Evolutionary conservation across 1,140 invertebrate genomes (phyloP).

Genomic region (Maniola jurtina): DNA sequence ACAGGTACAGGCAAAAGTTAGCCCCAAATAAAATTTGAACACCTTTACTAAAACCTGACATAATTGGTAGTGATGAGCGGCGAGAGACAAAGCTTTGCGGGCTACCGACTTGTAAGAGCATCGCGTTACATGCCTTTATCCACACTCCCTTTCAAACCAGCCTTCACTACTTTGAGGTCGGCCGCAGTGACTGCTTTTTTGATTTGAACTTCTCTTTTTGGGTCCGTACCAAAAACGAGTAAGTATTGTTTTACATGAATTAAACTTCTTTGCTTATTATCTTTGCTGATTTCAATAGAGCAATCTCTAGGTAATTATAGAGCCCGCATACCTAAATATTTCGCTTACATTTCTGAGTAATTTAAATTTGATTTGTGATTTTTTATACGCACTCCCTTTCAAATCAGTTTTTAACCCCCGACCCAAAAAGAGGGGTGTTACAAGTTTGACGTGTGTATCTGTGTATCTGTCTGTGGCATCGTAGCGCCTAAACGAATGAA

Average conservation of each 20-base stretch:
- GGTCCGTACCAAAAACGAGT: background rate
- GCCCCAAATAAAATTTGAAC: constrained; percentile 15
- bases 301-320: background rate
- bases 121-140: constrained; percentile 50
- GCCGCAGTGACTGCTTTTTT: constrained; percentile 33
- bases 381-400: too few relatives aligned
- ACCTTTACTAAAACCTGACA: constrained; percentile 38
- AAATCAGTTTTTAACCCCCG: too few relatives aligned
- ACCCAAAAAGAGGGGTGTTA: too few relatives aligned
- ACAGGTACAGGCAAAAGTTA: too few relatives aligned
- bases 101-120: constrained; percentile 47
- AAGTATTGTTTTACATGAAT: constrained; percentile 18
- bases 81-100: constrained; percentile 47
- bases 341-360: too few relatives aligned
- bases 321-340: too few relatives aligned
- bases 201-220: constrained; percentile 19
- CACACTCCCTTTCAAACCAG: constrained; percentile 35
- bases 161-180: constrained; percentile 26
- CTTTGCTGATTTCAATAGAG: constrained; percentile 4
- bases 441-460: too few relatives aligned
- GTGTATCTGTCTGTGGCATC: too few relatives aligned
- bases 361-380: too few relatives aligned
- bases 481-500: too few relatives aligned
- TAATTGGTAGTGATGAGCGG: constrained; percentile 52
- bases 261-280: background rate